Percentiles rank a stretch among this genome's conserved stretches.
phyloP scores from a whole-genome alignment of 2,797 vertebrate genomes.

The Zalophus californianus region DNA sequence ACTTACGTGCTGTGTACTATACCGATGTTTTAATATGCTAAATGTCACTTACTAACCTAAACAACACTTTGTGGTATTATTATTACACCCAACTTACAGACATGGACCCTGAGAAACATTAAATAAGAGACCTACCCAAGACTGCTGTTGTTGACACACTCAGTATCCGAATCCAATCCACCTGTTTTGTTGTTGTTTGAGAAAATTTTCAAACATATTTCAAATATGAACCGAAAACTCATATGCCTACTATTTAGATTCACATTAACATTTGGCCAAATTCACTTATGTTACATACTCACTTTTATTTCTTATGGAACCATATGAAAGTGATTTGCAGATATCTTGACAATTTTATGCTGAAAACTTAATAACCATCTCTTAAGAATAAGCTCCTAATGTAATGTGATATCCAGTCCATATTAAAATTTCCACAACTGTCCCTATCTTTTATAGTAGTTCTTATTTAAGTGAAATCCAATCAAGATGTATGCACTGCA shows the following conservation, averaged over 20 bases:
- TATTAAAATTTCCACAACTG: neutral
- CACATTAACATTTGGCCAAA: conserved; percentile 3
- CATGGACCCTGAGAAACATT: neutral
- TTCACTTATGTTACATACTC: neutral
- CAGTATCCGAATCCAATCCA: neutral
- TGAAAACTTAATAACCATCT: conserved; percentile 25
- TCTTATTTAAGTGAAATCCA: neutral
- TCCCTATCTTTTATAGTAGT: neutral
- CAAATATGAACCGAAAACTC: neutral
- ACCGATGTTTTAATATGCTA: neutral
- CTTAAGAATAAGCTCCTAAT: conserved; percentile 27
- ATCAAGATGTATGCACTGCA: neutral
- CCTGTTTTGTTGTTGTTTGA: neutral
- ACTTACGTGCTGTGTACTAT: neutral
- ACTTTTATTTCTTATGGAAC: conserved; percentile 2
- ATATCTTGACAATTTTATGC: neutral
- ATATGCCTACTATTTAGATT: neutral
- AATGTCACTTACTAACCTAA: neutral
- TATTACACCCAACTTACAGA: neutral
- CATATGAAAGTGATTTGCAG: neutral
- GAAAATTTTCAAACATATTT: neutral
- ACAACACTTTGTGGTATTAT: neutral
- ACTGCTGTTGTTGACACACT: neutral
- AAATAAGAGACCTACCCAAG: neutral
- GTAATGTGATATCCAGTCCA: neutral